These are phyloP conservation scores for Gila robusta DNA, from an alignment of 2,797 vertebrate species.

Conservation along the genomic window DNA sequence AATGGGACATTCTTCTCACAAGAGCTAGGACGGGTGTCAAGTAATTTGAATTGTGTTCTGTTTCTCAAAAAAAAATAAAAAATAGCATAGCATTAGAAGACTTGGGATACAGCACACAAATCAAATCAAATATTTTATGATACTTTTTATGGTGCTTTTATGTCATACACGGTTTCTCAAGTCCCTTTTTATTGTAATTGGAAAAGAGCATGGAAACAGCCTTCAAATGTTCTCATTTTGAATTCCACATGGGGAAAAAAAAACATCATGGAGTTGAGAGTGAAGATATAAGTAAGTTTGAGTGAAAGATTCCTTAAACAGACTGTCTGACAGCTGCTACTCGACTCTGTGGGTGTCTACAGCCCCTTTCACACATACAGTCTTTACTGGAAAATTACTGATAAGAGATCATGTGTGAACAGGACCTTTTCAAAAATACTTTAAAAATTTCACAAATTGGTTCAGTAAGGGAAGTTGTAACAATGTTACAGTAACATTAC, in stretches of 20 bases:
- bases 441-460: too few species aligned
- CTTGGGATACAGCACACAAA: neutral
- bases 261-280: too few species aligned
- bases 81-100: neutral
- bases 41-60: neutral
- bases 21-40: neutral
- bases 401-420: too few species aligned
- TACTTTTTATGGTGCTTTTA: neutral
- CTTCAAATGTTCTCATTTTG: neutral
- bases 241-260: neutral
- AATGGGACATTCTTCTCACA: neutral
- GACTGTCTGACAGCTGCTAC: neutral
- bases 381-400: too few species aligned
- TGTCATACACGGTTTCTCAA: neutral
- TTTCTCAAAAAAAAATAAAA: neutral
- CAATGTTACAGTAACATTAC: too few species aligned
- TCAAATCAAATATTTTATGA: neutral
- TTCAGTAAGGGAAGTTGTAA: too few species aligned
- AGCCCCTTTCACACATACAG: too few species aligned
- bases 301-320: neutral
- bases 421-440: too few species aligned
- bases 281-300: neutral
- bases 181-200: neutral
- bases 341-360: constrained; percentile 43
- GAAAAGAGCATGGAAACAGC: constrained; percentile 1